A percentile compares a stretch with the other conserved stretches of the same genome.
Conservation (phyloP, 1,140 invertebrate species). For the Calephelis virginiensis region DNA sequence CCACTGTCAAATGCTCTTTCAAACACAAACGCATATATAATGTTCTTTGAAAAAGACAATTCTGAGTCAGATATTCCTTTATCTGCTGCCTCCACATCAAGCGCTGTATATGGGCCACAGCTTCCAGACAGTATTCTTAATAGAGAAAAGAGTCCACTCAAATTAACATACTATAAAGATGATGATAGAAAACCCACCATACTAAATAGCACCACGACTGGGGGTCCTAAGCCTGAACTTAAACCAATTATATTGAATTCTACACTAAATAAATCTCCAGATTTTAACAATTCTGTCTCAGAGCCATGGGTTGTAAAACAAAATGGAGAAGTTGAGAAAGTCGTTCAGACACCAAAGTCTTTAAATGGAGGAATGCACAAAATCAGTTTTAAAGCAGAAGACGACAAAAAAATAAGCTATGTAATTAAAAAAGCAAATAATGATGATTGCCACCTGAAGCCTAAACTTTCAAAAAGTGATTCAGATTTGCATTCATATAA, state of each 20-base stretch:
- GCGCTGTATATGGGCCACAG: conserved; percentile 63
- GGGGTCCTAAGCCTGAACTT: conserved; percentile 48
- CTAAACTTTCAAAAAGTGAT: conserved; percentile 53
- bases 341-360: conserved; percentile 50
- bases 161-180: conserved; percentile 60
- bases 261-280: conserved; percentile 56
- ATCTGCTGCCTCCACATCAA: conserved; percentile 53
- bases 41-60: conserved; percentile 91
- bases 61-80: conserved; percentile 48
- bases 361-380: conserved; percentile 60
- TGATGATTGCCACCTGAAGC: conserved; percentile 47
- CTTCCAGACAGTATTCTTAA: conserved; percentile 60
- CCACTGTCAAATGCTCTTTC: conserved; percentile 84
- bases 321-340: conserved; percentile 71
- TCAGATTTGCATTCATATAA: conserved; percentile 41
- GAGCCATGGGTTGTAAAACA: conserved; percentile 73
- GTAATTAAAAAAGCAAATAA: conserved; percentile 50
- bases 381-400: conserved; percentile 42
- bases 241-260: conserved; percentile 70
- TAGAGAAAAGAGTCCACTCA: conserved; percentile 66
- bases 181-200: conserved; percentile 59
- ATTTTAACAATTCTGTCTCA: conserved; percentile 46
- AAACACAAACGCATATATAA: conserved; percentile 92
- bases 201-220: conserved; percentile 46
- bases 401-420: conserved; percentile 62